These are phyloP conservation scores for Craniophora ligustri DNA, from an alignment of 2,888 invertebrate genomes.

Conservation along the genomic window DNA sequence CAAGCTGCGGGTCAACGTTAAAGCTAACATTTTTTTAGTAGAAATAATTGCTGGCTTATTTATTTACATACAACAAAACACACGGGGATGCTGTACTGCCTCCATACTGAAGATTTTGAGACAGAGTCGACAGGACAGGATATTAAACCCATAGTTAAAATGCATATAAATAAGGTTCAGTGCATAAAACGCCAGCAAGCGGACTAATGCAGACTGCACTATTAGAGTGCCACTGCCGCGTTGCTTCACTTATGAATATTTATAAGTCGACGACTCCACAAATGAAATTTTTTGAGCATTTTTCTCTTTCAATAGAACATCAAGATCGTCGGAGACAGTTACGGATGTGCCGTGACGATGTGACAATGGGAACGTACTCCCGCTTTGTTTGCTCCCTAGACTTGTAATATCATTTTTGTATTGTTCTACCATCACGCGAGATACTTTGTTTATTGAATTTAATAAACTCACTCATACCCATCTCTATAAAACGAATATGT, in stretches of 20 bases:
- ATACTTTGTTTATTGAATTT: slow-evolving; percentile 4
- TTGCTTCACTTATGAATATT: slow-evolving; percentile 55
- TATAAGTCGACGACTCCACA: slow-evolving; percentile 49
- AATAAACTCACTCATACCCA: too few species aligned
- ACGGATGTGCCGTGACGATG: slow-evolving; percentile 26
- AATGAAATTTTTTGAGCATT: slow-evolving; percentile 56
- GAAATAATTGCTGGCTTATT: too few species aligned
- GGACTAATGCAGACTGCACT: slow-evolving; percentile 28
- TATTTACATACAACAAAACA: too few species aligned
- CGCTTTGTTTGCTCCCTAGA: slow-evolving; percentile 11
- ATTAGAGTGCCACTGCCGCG: slow-evolving; percentile 18
- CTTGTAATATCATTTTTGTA: slow-evolving; percentile 11
- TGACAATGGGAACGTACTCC: slow-evolving; percentile 21
- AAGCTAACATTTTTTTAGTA: too few species aligned
- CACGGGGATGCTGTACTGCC: too few species aligned
- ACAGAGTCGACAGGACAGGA: too few species aligned
- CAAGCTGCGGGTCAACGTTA: neutral
- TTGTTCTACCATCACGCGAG: neutral
- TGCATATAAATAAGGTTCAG: slow-evolving; percentile 37
- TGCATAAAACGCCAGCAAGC: slow-evolving; percentile 23
- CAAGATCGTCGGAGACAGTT: slow-evolving; percentile 31
- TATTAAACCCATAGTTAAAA: too few species aligned
- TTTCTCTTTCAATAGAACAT: slow-evolving; percentile 56
- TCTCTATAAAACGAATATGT: too few species aligned
- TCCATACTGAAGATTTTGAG: too few species aligned